A percentile compares a stretch with the other conserved stretches of the same genome.
phyloP scores from a whole-genome alignment of 2,113 vertebrate genomes.

The Zapornia atra region DNA sequence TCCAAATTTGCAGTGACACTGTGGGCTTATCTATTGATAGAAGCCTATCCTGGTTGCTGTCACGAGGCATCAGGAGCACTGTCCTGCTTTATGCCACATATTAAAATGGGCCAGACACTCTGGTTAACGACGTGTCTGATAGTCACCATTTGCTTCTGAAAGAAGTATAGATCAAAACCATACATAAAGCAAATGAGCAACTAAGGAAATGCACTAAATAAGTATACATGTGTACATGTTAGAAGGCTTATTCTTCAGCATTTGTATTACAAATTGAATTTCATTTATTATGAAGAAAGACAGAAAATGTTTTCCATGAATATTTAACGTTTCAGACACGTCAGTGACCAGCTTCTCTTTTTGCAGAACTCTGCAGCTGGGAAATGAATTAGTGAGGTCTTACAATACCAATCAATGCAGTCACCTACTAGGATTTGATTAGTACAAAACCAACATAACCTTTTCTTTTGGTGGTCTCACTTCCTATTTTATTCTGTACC shows the following conservation, averaged over 20 bases:
- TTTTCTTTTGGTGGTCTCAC: not conserved
- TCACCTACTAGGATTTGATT: not conserved
- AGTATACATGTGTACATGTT: not conserved
- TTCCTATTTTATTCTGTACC: not conserved
- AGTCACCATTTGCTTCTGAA: not conserved
- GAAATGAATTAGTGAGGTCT: not conserved
- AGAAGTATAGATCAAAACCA: not conserved
- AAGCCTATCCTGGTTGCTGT: not conserved
- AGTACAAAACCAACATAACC: not conserved
- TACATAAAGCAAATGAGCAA: not conserved
- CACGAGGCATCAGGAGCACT: not conserved
- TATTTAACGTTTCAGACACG: not conserved
- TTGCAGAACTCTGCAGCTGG: not conserved
- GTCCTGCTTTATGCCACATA: not conserved
- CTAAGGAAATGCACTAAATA: not conserved
- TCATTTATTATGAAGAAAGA: not conserved
- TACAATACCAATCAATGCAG: not conserved
- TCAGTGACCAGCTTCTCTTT: not conserved
- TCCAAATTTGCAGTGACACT: not conserved
- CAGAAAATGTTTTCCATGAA: not conserved
- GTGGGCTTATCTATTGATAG: accelerated
- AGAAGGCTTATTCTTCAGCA: not conserved
- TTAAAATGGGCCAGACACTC: not conserved
- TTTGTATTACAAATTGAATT: not conserved
- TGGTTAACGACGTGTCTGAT: not conserved